Base-by-base conservation (phyloP, 1,140 invertebrate genomes). In the Anastrepha ludens region DNA sequence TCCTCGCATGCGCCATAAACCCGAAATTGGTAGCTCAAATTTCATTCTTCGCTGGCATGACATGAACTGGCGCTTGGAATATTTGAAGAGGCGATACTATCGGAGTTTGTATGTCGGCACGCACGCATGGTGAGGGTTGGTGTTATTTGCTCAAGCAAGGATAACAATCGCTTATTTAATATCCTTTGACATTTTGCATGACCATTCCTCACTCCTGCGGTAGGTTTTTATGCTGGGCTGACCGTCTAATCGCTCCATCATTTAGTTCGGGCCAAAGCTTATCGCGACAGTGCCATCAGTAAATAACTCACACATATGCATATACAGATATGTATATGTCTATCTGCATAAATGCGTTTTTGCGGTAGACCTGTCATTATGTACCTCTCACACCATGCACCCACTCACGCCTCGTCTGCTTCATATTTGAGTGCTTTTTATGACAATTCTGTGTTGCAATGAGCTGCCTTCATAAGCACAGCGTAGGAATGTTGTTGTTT, bases 101-200 rank as follows among this genome's bases (percentile, higher is more conserved):
- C 47, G 74, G 47, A 29, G 74, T 81, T 55, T 81, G 47, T 50
- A 74, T 74, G 70, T 58, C 7, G 7, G 55, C 11, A n/a, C 15
- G 60, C 1, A 29, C 2, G 41, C 13, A 0, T 0, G 39, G 65
- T 70, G 41, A 41, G 15, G 6, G 67, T 74, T 11, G 47, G 67
- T 17, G 15, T 17, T 74, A n/a, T 74, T 17, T 81, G n/a, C 20
- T 81, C n/a, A 81, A 81, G 55, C 41, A 50, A 81, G 74, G 74
- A 81, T 81, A 81, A 58, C 47, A 81, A 55, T 81, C 74, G 47
- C 74, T 81, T 81, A 81, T 81, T 81, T 81, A 81, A 81, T 81
- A 55, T 55, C 74, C 74, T 81, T 81, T 81, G 74, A 81, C 74
- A 81, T 81, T 81, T 55, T 81, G n/a, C 50, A 58, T 29, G 44